Percentiles rank a stretch among this genome's conserved stretches.
Conservation (phyloP, 2,797 vertebrate genomes). For the Pygocentrus nattereri region DNA sequence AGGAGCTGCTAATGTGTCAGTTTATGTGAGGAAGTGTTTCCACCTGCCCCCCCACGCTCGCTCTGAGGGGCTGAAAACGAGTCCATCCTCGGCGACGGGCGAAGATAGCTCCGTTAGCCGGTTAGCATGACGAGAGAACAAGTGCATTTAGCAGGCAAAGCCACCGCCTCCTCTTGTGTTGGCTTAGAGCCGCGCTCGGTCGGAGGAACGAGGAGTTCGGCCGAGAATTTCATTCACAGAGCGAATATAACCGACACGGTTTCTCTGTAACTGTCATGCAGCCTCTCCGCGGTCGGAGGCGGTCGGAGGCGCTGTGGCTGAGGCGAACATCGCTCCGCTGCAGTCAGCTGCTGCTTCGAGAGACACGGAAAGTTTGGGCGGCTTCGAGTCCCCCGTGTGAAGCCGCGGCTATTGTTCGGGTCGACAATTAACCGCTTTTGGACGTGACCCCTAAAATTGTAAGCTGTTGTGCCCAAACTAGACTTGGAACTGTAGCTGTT, state of each 20-base stretch:
- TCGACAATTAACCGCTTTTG: not conserved
- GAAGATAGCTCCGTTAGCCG: slow-evolving; percentile 41
- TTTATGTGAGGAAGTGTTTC: not conserved
- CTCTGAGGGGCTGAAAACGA: not conserved
- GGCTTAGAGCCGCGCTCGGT: not conserved
- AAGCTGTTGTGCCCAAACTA: no score
- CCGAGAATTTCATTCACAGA: not conserved
- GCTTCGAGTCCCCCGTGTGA: not conserved
- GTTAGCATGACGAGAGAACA: slow-evolving; percentile 48
- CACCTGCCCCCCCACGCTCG: not conserved
- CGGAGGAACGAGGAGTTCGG: not conserved
- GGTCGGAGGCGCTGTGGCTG: not conserved
- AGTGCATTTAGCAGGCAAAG: slow-evolving; percentile 44
- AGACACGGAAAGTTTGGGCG: not conserved
- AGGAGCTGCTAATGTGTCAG: not conserved
- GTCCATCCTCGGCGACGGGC: slow-evolving; percentile 22
- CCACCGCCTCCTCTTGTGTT: not conserved
- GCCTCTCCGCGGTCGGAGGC: not conserved
- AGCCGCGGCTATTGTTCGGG: not conserved
- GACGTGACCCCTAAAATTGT: not conserved
- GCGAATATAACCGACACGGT: not conserved
- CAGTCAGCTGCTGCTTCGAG: not conserved
- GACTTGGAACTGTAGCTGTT: not conserved
- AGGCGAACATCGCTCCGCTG: not conserved
- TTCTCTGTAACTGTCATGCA: not conserved